These are phyloP conservation scores for Dermatemys mawii DNA, from an alignment of 2,113 vertebrate genomes.

Conservation along the genomic window DNA sequence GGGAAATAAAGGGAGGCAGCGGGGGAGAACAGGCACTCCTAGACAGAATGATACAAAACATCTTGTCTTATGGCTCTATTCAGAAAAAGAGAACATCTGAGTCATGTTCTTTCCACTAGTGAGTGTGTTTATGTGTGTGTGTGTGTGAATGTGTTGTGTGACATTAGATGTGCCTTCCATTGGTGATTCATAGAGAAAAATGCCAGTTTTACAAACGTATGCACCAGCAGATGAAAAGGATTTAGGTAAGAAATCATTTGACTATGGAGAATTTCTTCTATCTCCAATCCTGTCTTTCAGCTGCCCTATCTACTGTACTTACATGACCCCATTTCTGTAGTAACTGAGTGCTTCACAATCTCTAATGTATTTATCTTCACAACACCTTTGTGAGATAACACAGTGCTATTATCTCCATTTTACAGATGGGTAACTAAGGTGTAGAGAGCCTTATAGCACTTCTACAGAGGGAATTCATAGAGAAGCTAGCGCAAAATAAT, in stretches of 20 bases:
- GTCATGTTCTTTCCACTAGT: slow-evolving; percentile 59
- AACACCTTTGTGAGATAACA: background rate
- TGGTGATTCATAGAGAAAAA: slow-evolving; percentile 56
- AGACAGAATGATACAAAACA: background rate
- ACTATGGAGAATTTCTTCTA: background rate
- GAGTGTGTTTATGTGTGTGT: background rate
- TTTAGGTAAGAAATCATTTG: background rate
- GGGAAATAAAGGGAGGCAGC: background rate
- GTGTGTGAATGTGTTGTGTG: background rate
- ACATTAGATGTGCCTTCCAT: slow-evolving; percentile 33
- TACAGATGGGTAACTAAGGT: background rate
- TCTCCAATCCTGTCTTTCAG: background rate
- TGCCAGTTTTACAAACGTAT: slow-evolving; percentile 36
- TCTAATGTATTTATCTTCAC: background rate
- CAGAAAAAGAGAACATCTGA: slow-evolving; percentile 63
- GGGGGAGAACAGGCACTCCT: background rate
- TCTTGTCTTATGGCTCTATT: slow-evolving; percentile 37
- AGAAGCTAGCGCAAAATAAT: background rate
- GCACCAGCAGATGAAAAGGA: background rate
- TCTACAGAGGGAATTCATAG: background rate
- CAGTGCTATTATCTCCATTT: background rate
- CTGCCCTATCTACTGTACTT: background rate
- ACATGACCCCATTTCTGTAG: background rate
- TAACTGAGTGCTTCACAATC: background rate
- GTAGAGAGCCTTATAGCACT: background rate